Evolutionary conservation across 1,140 invertebrate species (phyloP), one percentile per base, ranked within the genome.

Genomic region (Linepithema humile): DNA sequence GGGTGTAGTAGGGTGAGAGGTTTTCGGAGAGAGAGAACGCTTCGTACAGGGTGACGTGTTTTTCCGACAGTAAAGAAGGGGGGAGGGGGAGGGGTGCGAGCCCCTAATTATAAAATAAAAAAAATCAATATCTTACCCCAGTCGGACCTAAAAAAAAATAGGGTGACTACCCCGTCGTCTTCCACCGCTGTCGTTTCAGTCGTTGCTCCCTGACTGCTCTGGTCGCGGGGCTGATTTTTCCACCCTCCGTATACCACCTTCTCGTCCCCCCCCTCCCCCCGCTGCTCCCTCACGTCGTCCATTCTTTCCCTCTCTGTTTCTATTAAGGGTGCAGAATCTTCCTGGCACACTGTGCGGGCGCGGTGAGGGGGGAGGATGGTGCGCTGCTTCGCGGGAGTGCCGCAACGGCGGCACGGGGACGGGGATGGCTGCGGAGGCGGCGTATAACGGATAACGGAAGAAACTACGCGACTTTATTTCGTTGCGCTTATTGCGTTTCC

Each of bases 91-190:
- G 10, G 92, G 93, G 92, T 92, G 91, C 90, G 90, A 93, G 91
- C 91, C 93, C 93, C 93, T 94, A 94, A 94, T 94, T 94, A 94
- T 94, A 94, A 94, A 94, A 94, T 94, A 94, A 94, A 94, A 93
- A n/a, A 94, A 94, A 94, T 94, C 93, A 94, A 94, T 94, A 94
- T 94, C 92, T 92, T 94, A 93, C 93, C 93, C 93, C 90, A 92
- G 90, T 65, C 90, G 86, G 72, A 29, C 84, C 88, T 70, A 91
- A 78, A 90, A 93, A 93, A 93, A 94, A 94, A 92, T 92, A 93
- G 94, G 93, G 93, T 93, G 92, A 91, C 92, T 93, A 69, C 90
- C 89, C 91, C 87, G 60, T 64, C 64, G 67, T 83, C 78, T 86
- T 87, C 65, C 67, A 64, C 35, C 57, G 45, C 43, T 26, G 82